Conservation (phyloP, 2,113 vertebrate genomes). For the Chelonoidis abingdonii region DNA sequence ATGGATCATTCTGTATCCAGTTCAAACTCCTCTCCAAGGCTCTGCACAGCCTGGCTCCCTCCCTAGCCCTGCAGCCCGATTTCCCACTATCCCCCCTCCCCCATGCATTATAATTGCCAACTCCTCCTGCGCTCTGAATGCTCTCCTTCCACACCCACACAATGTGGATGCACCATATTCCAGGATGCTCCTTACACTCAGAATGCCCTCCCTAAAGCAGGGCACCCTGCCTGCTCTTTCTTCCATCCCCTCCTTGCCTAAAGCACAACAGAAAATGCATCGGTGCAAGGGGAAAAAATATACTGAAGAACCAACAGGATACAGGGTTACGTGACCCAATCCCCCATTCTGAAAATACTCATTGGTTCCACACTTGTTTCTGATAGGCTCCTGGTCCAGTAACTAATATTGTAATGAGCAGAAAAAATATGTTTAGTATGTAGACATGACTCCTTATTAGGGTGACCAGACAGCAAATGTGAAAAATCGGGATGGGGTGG, state of each 20-base stretch:
- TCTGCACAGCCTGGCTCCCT: not conserved
- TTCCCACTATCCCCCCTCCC: not conserved
- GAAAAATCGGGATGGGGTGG: too few relatives aligned
- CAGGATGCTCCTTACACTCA: not conserved
- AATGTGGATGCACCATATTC: not conserved
- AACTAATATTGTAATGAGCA: not conserved
- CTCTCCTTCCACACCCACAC: not conserved
- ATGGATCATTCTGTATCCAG: not conserved
- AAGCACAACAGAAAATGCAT: accelerated
- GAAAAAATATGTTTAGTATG: not conserved
- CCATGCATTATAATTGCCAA: not conserved
- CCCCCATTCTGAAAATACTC: not conserved
- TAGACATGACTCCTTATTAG: not conserved
- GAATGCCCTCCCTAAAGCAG: not conserved
- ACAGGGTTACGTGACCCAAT: not conserved
- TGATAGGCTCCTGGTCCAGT: not conserved
- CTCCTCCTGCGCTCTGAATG: accelerated
- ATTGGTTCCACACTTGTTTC: not conserved
- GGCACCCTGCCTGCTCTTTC: not conserved
- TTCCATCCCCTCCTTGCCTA: not conserved
- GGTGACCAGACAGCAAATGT: too few relatives aligned
- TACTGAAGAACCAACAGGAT: not conserved
- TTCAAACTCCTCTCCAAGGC: not conserved
- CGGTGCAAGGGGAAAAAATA: not conserved
- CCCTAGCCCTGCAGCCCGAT: not conserved